Conservation (phyloP, 2,113 vertebrate species). For the Scolopax mira region DNA sequence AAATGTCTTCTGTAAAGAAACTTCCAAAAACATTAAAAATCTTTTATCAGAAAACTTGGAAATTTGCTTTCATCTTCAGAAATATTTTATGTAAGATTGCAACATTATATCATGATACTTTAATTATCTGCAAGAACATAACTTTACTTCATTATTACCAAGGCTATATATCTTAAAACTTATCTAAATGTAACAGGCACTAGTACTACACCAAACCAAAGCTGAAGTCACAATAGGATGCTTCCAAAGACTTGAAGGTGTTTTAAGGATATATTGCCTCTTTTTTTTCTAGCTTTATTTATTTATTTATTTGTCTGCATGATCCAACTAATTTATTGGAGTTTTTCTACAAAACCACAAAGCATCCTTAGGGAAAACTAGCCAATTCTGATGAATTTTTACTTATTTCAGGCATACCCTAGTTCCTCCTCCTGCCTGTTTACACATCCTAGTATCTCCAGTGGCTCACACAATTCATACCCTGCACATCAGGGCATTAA, state of each 20-base stretch:
- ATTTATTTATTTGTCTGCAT: background rate
- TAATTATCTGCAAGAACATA: background rate
- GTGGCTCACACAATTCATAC: background rate
- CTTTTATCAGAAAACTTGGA: background rate
- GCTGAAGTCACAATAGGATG: background rate
- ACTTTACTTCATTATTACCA: background rate
- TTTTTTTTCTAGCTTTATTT: background rate
- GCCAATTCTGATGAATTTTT: background rate
- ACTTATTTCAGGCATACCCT: background rate
- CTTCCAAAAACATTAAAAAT: background rate
- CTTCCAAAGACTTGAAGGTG: background rate
- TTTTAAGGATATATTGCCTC: background rate
- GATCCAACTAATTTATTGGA: background rate
- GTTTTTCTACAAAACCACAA: background rate
- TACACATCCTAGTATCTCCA: background rate
- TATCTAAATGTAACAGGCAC: background rate
- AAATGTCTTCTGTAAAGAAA: background rate
- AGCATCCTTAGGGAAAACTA: background rate
- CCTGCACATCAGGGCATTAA: accelerated
- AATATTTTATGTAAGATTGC: background rate
- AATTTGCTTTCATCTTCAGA: background rate
- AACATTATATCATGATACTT: background rate
- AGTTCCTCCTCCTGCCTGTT: background rate
- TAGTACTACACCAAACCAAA: background rate
- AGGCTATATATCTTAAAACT: background rate